phyloP scores from a whole-genome alignment of 2,888 invertebrate species.

The Muscina levida region DNA sequence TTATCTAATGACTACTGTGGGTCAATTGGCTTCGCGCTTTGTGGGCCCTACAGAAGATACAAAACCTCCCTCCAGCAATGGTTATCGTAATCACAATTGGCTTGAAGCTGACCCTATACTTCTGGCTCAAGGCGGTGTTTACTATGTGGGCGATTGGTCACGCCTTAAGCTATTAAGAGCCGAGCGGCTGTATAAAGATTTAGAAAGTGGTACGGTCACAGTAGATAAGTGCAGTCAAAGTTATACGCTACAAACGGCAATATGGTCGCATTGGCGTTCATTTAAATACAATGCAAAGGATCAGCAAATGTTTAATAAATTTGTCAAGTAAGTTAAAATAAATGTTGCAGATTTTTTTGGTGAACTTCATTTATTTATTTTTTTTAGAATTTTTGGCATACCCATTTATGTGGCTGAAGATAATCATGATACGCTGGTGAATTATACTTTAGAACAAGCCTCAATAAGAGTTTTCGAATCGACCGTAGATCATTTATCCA shows the following conservation, averaged over 20 bases:
- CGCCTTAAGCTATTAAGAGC: conserved; percentile 69
- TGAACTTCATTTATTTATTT: background rate
- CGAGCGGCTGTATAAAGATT: conserved; percentile 73
- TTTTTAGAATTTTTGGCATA: conserved; percentile 77
- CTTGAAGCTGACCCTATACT: conserved; percentile 77
- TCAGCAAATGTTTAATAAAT: conserved; percentile 73
- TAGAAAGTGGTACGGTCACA: conserved; percentile 69
- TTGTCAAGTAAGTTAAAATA: conserved; percentile 73
- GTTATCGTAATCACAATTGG: conserved; percentile 69
- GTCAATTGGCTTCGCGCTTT: conserved; percentile 75
- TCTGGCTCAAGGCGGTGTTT: conserved; percentile 78
- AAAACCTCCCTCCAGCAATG: conserved; percentile 65
- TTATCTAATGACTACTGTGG: conserved; percentile 73
- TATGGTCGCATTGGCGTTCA: conserved; percentile 79
- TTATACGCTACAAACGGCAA: conserved; percentile 74
- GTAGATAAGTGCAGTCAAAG: conserved; percentile 69
- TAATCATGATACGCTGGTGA: conserved; percentile 71
- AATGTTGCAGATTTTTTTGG: background rate
- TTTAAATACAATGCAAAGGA: conserved; percentile 71
- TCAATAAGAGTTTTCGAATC: conserved; percentile 61
- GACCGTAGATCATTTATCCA: conserved; percentile 71
- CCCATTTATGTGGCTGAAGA: conserved; percentile 75
- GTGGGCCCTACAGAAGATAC: conserved; percentile 73
- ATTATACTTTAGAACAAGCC: conserved; percentile 73
- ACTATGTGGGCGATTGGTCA: conserved; percentile 79